These are phyloP conservation scores for Tenodera sinensis DNA, from an alignment of 2,888 invertebrate species.

Conservation along the genomic window DNA sequence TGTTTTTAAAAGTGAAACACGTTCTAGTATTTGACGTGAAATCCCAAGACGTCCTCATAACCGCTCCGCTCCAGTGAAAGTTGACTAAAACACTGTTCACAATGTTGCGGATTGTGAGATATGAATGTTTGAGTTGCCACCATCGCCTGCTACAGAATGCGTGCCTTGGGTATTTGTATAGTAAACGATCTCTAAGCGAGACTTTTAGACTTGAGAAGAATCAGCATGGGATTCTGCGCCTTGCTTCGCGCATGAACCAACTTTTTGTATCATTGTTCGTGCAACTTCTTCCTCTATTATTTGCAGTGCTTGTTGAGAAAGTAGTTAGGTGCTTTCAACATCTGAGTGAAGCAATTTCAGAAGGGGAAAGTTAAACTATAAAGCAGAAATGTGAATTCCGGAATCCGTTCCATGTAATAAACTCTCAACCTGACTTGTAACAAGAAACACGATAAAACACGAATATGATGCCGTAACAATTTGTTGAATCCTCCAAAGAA, in stretches of 20 bases:
- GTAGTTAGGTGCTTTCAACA: not conserved
- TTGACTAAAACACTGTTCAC: too few relatives aligned
- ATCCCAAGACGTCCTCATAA: too few relatives aligned
- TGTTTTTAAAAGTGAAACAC: too few relatives aligned
- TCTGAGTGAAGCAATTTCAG: not conserved
- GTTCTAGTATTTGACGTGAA: too few relatives aligned
- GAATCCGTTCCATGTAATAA: not conserved
- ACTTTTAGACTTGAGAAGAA: not conserved
- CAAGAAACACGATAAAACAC: not conserved
- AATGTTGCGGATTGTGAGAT: not conserved
- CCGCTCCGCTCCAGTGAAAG: too few relatives aligned
- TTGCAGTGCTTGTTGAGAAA: not conserved
- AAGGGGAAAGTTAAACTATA: not conserved
- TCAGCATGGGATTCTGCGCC: not conserved
- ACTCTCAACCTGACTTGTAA: not conserved
- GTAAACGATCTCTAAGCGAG: not conserved
- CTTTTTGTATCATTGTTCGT: not conserved
- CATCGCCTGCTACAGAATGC: not conserved
- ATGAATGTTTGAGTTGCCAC: conserved; percentile 15
- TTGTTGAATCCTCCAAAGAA: too few relatives aligned
- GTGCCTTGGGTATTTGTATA: not conserved
- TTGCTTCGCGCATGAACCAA: not conserved
- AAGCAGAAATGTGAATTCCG: not conserved
- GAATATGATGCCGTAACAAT: too few relatives aligned
- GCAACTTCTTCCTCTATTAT: not conserved